A percentile compares a stretch with the other conserved stretches of the same genome.
Evolutionary conservation across 1,140 invertebrate species (phyloP).

Genomic region (Oryctes rhinoceros): DNA sequence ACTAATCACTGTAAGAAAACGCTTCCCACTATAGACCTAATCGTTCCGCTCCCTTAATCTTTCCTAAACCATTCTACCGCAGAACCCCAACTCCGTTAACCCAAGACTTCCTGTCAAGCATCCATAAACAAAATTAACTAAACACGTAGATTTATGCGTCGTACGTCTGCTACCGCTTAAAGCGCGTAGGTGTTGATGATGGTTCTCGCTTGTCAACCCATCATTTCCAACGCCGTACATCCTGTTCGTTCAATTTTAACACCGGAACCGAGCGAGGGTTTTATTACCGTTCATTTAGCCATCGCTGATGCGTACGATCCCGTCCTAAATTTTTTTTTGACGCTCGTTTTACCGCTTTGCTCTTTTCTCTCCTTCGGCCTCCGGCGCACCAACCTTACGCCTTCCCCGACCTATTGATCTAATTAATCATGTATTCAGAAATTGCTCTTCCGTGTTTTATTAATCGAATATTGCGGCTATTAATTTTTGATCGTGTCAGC

Average conservation of each 20-base stretch:
- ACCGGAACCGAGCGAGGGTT: neutral
- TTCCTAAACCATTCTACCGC: no score
- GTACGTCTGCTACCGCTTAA: no score
- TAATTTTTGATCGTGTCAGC: neutral
- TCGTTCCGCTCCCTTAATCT: no score
- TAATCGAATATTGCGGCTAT: neutral
- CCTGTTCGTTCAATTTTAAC: conserved; percentile 5
- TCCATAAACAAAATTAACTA: no score
- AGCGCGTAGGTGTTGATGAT: no score
- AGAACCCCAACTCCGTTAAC: no score
- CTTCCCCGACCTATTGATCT: neutral
- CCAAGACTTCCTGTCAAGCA: no score
- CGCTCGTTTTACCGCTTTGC: neutral
- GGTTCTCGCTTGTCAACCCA: no score
- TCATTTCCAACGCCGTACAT: neutral
- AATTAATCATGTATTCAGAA: neutral
- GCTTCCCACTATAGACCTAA: no score
- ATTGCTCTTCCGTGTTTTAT: neutral
- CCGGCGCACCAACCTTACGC: neutral
- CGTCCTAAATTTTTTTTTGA: neutral
- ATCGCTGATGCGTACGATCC: neutral
- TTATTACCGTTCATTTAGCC: neutral
- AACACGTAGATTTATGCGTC: no score
- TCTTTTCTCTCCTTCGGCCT: neutral
- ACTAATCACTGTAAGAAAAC: no score